Conservation (phyloP, 2,888 invertebrate genomes). For the Megamerina dolium region DNA sequence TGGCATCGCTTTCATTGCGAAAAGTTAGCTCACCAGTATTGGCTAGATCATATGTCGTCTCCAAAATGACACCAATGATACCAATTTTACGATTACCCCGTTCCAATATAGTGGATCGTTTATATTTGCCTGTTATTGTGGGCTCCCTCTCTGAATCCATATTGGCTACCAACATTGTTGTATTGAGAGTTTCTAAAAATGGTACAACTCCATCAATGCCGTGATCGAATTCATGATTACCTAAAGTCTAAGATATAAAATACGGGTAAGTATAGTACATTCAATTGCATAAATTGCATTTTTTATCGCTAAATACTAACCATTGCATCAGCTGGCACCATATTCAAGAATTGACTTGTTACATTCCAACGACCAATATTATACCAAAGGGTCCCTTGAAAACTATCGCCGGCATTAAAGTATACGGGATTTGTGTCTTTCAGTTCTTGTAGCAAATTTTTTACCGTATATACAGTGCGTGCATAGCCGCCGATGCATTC, state of each 20-base stretch:
- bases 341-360: constrained; percentile 69
- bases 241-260: constrained; percentile 58
- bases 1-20: constrained; percentile 61
- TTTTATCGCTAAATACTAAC: constrained; percentile 45
- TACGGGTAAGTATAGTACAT: not conserved
- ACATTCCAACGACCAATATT: constrained; percentile 67
- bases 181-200: constrained; percentile 59
- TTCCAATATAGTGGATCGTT: constrained; percentile 60
- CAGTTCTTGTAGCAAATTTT: constrained; percentile 47
- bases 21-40: constrained; percentile 62
- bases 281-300: not conserved
- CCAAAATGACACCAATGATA: constrained; percentile 69
- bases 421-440: constrained; percentile 56
- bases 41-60: constrained; percentile 60
- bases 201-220: constrained; percentile 65
- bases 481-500: constrained; percentile 67
- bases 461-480: constrained; percentile 57
- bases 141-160: constrained; percentile 67
- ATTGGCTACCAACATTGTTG: constrained; percentile 66
- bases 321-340: constrained; percentile 69
- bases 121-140: constrained; percentile 55
- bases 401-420: constrained; percentile 78
- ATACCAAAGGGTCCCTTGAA: constrained; percentile 82
- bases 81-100: constrained; percentile 64
- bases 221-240: constrained; percentile 84